Evolutionary conservation across 2,113 vertebrate genomes (phyloP).

Genomic region (Heterocephalus glaber): DNA sequence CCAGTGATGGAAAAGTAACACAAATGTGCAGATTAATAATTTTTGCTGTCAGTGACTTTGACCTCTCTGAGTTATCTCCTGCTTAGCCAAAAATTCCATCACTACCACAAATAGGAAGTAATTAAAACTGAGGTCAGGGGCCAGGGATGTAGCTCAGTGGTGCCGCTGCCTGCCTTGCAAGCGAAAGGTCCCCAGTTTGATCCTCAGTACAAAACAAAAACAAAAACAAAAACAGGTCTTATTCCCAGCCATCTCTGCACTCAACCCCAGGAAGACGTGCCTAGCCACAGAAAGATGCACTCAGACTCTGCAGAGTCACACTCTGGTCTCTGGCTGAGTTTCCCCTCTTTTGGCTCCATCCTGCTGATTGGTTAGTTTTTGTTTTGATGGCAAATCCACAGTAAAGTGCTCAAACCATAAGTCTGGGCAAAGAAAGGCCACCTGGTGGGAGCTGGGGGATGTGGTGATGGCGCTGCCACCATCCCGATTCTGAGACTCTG

Average conservation of each 20-base stretch:
- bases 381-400: background rate
- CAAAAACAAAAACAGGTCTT: background rate
- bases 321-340: background rate
- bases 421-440: background rate
- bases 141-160: too few species aligned
- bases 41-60: background rate
- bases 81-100: background rate
- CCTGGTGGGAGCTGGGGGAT: background rate
- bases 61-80: background rate
- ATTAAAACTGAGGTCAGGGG: background rate
- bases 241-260: background rate
- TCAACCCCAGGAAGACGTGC: background rate
- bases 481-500: background rate
- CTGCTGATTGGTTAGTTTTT: background rate
- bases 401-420: background rate
- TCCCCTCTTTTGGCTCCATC: background rate
- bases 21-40: conserved; percentile 8
- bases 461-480: background rate
- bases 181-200: too few species aligned
- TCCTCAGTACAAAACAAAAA: too few species aligned
- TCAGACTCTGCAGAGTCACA: background rate
- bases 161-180: too few species aligned
- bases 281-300: background rate
- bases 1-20: background rate
- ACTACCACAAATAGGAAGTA: background rate